Base-by-base conservation (phyloP, 2,888 invertebrate species). In the Cephus nigrinus region DNA sequence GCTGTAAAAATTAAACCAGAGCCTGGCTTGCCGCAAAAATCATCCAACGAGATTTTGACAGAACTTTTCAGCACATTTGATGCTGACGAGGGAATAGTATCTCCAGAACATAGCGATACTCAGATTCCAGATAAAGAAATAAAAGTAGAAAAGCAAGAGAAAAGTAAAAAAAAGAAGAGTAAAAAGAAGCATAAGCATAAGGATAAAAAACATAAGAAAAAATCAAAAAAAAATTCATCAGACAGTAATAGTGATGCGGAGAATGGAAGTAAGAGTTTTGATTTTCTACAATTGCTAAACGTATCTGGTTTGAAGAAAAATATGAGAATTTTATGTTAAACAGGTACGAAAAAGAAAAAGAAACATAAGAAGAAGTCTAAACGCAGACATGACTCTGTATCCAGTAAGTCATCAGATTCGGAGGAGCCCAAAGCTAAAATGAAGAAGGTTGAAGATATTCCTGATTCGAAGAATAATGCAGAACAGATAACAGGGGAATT, bases 41-140 rank as follows among this genome's bases (percentile, higher is more conserved):
- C 95, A 11, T 96, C 96, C 0, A 95, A 94, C 88, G 96, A 97
- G 92, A 97, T 97, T 86, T 93, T 97, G 32, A 95, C 96, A 0
- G 97, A 97, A 91, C 92, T 97, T 0, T 97, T 97, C 87, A 93
- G 95, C 86, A 95, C 94, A 34, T 96, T 96, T 34, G 92, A 92
- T 74, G 93, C 92, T 91, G 89, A 93, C 81, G 84, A 92, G 92
- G 79, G 92, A 91, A 78, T 80, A 68, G 81, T 81, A 34, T 86
- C 86, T 3, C 79, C 82, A 11, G 80, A 81, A 23, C 85, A 81
- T n/a, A 84, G 79, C 30, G 82, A 78, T 33, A 82, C 85, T 78
- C 72, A 2, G 79, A 80, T 68, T 68, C 79, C 78, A 72, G 85
- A 85, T 77, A 82, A 80, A 30, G 85, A 78, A 36, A 79, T 84